Percentiles rank a stretch among this genome's conserved stretches.
These are phyloP conservation scores for Perca fluviatilis DNA, from an alignment of 2,113 vertebrate species.

Conservation along the genomic window DNA sequence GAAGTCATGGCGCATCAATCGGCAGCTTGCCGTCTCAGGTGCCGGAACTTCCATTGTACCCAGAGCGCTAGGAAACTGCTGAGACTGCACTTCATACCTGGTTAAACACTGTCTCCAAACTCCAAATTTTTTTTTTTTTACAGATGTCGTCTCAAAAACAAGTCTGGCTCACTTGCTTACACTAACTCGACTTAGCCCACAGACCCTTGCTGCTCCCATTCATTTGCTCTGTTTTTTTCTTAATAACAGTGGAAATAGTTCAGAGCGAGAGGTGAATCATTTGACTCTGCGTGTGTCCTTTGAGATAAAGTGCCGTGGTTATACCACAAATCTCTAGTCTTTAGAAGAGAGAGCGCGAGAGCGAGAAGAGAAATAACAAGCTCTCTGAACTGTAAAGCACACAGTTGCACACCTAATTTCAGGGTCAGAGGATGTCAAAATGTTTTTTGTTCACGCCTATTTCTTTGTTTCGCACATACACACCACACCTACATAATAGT, in stretches of 20 bases:
- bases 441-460: constrained; percentile 18
- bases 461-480: constrained; percentile 19
- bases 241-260: constrained; percentile 64
- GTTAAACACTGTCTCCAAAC: constrained; percentile 22
- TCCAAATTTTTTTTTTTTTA: neutral
- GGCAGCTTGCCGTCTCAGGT: constrained; percentile 50
- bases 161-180: constrained; percentile 11
- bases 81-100: constrained; percentile 42
- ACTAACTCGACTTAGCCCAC: constrained; percentile 26
- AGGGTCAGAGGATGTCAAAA: constrained; percentile 55
- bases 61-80: constrained; percentile 40
- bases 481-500: neutral
- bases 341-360: constrained; percentile 39
- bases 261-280: constrained; percentile 66
- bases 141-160: constrained; percentile 20
- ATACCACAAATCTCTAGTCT: constrained; percentile 63
- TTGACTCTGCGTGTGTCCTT: constrained; percentile 73
- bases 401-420: constrained; percentile 58
- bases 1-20: constrained; percentile 69
- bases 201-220: constrained; percentile 39
- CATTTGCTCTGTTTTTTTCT: constrained; percentile 38
- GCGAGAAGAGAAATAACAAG: constrained; percentile 44
- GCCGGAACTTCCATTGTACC: constrained; percentile 33
- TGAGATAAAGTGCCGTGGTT: constrained; percentile 69
- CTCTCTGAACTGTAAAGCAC: constrained; percentile 54